Base-by-base conservation (phyloP, 2,888 invertebrate species). In the Drosophila basisetae region DNA sequence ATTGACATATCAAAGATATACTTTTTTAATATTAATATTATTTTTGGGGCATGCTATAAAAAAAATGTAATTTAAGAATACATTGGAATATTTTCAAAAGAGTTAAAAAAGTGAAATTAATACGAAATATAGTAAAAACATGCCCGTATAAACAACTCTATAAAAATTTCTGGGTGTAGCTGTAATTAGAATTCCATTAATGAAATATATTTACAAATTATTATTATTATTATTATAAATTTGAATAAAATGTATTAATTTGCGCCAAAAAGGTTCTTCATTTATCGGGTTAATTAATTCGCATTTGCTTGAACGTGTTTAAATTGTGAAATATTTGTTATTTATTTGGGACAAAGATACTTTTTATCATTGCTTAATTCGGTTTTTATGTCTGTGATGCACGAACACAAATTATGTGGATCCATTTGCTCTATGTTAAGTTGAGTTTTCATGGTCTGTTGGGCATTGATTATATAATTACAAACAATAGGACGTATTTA, bases 51-150 rank as follows among this genome's bases (percentile, higher is more conserved):
- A 63, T 47, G 63, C 70, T 55, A 25, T 18, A 54, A 30, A 28
- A 11, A 28, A 22, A 31, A 31, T 16, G 2, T 25, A 22, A 13
- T n/a, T 28, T 50, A 28, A 18, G 4, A n/a, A 30, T 28, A 4
- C 11, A 35, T 25, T 22, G 22, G 28, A 66, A 28, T 22, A 31
- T 16, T 37, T 37, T 43, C 43, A 7, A 25, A 49, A 37, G 5
- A 50, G 25, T 33, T 55, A n/a, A 37, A 54, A 64, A 65, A 25
- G 43, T 16, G 47, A 4, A 41, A 35, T 63, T 16, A 31, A 30
- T 11, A 31, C 18, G 4, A 30, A 49, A 13, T 9, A 18, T 25
- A 54, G 39, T 41, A 53, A 74, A 56, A 78, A 68, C 78, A 73
- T 78, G 66, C 66, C 53, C 63, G 16, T 25, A 59, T 13, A 47